Evolutionary conservation across 2,113 vertebrate genomes (phyloP).

Genomic region (Cochlearius cochlearius): DNA sequence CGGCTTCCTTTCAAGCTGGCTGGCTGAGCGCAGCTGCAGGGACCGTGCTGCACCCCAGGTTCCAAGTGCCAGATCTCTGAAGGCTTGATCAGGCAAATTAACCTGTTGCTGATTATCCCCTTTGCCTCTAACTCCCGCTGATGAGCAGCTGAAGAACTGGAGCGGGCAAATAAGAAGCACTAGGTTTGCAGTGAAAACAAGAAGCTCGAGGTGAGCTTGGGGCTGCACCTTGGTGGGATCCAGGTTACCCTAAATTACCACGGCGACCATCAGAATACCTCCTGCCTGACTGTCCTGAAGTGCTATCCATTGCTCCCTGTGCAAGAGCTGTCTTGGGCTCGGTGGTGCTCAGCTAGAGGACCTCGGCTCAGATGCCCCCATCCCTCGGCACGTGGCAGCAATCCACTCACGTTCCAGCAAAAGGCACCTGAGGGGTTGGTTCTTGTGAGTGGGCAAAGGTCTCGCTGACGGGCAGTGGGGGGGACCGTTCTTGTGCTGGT

Average conservation of each 20-base stretch:
- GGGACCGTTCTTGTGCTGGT: background rate
- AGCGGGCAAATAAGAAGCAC: accelerated
- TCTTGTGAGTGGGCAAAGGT: background rate
- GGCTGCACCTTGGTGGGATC: background rate
- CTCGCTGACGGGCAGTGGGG: accelerated
- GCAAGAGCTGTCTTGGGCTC: background rate
- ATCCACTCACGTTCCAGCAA: background rate
- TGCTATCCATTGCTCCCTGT: background rate
- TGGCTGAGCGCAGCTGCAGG: background rate
- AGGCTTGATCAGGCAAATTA: background rate
- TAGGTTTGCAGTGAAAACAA: accelerated
- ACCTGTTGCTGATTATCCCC: background rate
- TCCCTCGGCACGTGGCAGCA: background rate
- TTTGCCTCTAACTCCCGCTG: background rate
- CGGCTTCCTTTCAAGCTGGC: background rate
- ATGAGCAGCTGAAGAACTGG: background rate
- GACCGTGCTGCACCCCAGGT: accelerated
- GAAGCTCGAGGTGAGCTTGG: background rate
- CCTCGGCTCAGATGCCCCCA: accelerated
- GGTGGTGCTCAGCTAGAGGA: background rate
- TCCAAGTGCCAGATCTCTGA: background rate
- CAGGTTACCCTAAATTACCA: accelerated
- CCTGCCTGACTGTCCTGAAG: accelerated
- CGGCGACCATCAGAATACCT: accelerated
- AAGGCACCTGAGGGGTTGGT: accelerated